Evolutionary conservation across 2,113 vertebrate species (phyloP).

Genomic region (Hemiprocne comata): DNA sequence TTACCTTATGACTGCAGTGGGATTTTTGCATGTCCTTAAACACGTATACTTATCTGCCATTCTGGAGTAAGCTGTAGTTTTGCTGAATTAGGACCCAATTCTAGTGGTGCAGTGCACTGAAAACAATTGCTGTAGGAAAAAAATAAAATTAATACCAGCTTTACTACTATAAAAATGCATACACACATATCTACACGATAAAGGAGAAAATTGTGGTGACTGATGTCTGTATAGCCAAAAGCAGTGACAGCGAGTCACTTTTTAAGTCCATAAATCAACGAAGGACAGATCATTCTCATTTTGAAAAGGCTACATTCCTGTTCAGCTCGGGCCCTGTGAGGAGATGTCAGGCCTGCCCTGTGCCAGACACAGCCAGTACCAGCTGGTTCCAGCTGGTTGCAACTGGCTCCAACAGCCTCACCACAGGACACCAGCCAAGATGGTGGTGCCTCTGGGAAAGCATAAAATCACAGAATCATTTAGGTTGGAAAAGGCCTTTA

Average conservation of each 20-base stretch:
- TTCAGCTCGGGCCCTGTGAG: background rate
- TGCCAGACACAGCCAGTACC: background rate
- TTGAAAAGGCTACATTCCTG: background rate
- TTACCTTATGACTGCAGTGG: background rate
- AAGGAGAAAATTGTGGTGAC: background rate
- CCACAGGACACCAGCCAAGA: background rate
- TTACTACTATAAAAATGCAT: background rate
- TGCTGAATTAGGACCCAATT: background rate
- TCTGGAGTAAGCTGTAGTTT: background rate
- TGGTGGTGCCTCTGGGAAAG: background rate
- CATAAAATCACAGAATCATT: background rate
- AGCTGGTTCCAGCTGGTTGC: background rate
- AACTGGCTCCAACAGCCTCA: fast-evolving
- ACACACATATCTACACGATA: background rate
- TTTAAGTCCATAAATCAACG: background rate
- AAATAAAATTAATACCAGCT: background rate
- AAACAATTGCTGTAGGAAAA: background rate
- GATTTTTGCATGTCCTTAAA: background rate
- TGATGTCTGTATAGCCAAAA: background rate
- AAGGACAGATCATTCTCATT: background rate
- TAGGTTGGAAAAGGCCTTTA: background rate
- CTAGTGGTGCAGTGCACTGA: background rate
- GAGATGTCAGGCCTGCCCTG: fast-evolving
- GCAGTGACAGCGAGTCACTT: fast-evolving
- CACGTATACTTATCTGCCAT: background rate